Conservation (phyloP, 2,797 vertebrate genomes). For the Macropodus opercularis region DNA sequence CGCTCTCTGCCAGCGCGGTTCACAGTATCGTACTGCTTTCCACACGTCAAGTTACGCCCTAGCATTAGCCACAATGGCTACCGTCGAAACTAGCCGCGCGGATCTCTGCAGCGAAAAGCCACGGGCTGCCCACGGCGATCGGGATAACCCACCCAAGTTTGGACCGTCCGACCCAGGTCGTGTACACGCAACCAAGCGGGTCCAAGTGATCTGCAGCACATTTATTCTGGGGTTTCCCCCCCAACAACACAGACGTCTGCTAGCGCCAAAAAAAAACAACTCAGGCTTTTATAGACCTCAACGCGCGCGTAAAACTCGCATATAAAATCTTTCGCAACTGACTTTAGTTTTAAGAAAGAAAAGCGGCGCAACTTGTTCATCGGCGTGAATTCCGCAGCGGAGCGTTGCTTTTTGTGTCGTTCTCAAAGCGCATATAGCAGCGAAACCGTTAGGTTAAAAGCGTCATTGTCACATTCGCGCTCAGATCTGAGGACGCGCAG, state of each 20-base stretch:
- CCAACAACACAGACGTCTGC: too few relatives aligned
- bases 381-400: too few relatives aligned
- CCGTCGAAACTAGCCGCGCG: slow-evolving; percentile 40
- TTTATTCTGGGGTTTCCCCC: not conserved
- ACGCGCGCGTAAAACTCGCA: not conserved
- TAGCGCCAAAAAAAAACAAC: too few relatives aligned
- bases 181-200: not conserved
- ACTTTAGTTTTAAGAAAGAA: too few relatives aligned
- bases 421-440: too few relatives aligned
- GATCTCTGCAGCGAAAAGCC: slow-evolving; percentile 20
- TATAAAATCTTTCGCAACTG: too few relatives aligned
- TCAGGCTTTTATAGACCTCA: not conserved
- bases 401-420: too few relatives aligned
- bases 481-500: too few relatives aligned
- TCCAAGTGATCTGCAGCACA: not conserved
- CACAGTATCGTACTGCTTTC: slow-evolving; percentile 1
- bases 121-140: slow-evolving; percentile 1
- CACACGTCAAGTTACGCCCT: slow-evolving; percentile 55
- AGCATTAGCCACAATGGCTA: slow-evolving; percentile 69
- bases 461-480: too few relatives aligned
- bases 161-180: accelerated
- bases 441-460: not conserved
- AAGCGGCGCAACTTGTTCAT: too few relatives aligned
- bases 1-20: slow-evolving; percentile 23
- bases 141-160: slow-evolving; percentile 14